A percentile compares a stretch with the other conserved stretches of the same genome.
Evolutionary conservation across 92 coral and sea anemone species (phyloP).

Genomic region (Porites rus): DNA sequence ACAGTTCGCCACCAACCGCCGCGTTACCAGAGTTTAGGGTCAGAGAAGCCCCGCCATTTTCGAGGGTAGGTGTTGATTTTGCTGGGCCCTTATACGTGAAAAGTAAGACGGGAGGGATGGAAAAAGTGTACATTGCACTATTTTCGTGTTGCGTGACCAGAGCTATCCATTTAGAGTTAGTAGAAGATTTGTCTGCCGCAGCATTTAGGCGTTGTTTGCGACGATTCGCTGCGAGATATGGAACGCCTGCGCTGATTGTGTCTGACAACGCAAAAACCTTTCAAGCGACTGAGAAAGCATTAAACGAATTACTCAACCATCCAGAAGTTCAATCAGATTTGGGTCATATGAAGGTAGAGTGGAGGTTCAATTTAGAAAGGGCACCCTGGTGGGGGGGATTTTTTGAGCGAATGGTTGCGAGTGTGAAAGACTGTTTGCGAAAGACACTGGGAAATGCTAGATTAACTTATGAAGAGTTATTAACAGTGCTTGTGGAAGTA

Average conservation of each 20-base stretch:
- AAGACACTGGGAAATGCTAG: slow-evolving; percentile 19
- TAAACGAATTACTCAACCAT: background rate
- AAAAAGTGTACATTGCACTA: background rate
- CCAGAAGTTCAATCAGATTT: background rate
- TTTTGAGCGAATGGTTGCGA: background rate
- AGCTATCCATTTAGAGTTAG: background rate
- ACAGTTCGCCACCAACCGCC: slow-evolving; percentile 13
- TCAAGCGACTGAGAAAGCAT: background rate
- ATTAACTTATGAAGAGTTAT: background rate
- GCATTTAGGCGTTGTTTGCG: background rate
- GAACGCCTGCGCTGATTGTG: background rate
- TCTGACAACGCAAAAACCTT: background rate
- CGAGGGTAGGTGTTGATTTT: background rate
- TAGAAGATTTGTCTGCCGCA: slow-evolving; percentile 5
- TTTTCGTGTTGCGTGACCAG: background rate
- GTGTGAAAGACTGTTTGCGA: background rate
- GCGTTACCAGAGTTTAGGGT: slow-evolving; percentile 44
- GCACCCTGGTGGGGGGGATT: slow-evolving; percentile 24
- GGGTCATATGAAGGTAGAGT: background rate
- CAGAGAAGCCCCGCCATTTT: slow-evolving; percentile 26
- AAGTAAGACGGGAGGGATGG: background rate
- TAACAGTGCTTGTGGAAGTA: slow-evolving; percentile 5
- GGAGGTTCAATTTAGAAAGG: slow-evolving; percentile 12
- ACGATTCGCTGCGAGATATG: background rate
- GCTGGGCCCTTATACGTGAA: slow-evolving; percentile 15